phyloP scores from a whole-genome alignment of 2,797 vertebrate genomes.

The Tamandua tetradactyla region DNA sequence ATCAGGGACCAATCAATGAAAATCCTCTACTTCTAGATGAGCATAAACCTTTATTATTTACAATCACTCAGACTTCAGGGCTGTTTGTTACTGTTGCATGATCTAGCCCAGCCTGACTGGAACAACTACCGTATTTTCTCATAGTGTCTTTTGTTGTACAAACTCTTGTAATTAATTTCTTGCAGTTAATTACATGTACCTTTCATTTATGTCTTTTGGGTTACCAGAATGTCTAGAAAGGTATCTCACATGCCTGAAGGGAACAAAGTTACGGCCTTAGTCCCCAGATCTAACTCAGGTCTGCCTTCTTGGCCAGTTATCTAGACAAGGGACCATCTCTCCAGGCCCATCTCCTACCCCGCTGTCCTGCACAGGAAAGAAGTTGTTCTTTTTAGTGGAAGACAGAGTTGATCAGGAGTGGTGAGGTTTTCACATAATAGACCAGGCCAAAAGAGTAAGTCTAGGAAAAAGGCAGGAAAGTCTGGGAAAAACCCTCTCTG shows the following conservation, averaged over 20 bases:
- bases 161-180: not conserved
- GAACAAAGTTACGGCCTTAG: too few relatives aligned
- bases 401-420: not conserved
- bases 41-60: rapidly evolving
- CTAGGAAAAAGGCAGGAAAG: not conserved
- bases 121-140: rapidly evolving
- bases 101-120: rapidly evolving
- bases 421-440: not conserved
- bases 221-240: not conserved
- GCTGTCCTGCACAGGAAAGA: rapidly evolving
- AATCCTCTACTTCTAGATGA: not conserved
- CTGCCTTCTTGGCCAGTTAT: not conserved
- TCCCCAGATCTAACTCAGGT: too few relatives aligned
- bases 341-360: rapidly evolving
- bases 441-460: not conserved
- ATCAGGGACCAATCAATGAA: not conserved
- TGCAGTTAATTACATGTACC: not conserved
- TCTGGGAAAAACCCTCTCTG: too few relatives aligned
- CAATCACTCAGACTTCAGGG: rapidly evolving
- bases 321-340: not conserved
- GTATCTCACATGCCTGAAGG: too few relatives aligned
- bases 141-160: rapidly evolving
- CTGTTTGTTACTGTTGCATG: rapidly evolving
- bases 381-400: not conserved
- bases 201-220: not conserved